Conservation (phyloP, 2,113 vertebrate species). For the Oryzias curvinotus region DNA sequence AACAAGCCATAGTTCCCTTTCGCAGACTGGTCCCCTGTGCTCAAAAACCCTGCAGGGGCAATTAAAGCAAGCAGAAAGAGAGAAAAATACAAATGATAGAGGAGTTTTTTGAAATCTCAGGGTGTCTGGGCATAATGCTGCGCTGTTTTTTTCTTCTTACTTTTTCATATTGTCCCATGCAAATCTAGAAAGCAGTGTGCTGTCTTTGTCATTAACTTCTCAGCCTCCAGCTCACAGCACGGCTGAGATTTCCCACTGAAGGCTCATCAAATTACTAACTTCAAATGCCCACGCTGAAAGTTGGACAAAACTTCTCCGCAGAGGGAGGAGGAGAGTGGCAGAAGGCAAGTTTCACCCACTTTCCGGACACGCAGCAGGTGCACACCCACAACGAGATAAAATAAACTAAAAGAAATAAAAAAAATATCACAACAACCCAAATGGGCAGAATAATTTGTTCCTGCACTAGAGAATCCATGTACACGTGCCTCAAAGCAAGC, state of each 20-base stretch:
- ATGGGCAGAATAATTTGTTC: constrained; percentile 22
- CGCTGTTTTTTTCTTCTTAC: not conserved
- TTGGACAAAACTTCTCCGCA: constrained; percentile 45
- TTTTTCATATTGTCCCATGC: constrained; percentile 26
- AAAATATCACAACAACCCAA: constrained; percentile 36
- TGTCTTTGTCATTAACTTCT: constrained; percentile 46
- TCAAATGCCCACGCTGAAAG: constrained; percentile 54
- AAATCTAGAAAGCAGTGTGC: constrained; percentile 44
- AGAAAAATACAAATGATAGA: constrained; percentile 24
- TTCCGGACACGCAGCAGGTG: constrained; percentile 59
- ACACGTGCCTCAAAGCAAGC: constrained; percentile 11
- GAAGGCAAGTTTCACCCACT: constrained; percentile 65
- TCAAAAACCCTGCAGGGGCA: constrained; percentile 88
- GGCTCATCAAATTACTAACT: constrained; percentile 55
- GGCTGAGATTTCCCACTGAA: constrained; percentile 50
- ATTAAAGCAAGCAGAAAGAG: constrained; percentile 48
- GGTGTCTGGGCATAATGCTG: constrained; percentile 6
- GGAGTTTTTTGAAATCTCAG: constrained; percentile 16
- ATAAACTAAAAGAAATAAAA: constrained; percentile 62
- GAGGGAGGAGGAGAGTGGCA: constrained; percentile 53
- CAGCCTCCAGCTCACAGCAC: constrained; percentile 37
- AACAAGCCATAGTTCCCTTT: constrained; percentile 98
- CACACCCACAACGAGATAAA: constrained; percentile 61
- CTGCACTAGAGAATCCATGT: constrained; percentile 14
- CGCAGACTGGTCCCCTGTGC: constrained; percentile 96